Conservation (phyloP, 2,113 vertebrate species). For the Pyrgilauda ruficollis region DNA sequence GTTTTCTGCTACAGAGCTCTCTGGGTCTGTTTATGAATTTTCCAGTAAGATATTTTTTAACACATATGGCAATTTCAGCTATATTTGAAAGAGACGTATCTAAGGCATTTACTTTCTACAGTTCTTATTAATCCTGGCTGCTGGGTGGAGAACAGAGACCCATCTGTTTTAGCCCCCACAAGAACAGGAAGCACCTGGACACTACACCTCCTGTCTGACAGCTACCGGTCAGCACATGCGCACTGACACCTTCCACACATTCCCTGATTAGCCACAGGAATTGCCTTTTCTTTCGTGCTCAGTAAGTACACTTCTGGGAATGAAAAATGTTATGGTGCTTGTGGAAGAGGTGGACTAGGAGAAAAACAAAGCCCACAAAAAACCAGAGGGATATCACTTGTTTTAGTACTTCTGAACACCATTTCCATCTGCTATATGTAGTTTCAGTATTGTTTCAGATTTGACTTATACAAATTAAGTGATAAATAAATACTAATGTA, state of each 20-base stretch:
- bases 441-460: background rate
- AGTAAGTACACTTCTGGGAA: background rate
- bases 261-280: background rate
- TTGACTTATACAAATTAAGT: background rate
- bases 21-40: background rate
- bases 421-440: background rate
- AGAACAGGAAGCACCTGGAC: background rate
- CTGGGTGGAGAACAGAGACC: background rate
- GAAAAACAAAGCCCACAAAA: background rate
- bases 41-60: background rate
- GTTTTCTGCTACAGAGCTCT: background rate
- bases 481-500: background rate
- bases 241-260: background rate
- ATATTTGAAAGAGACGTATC: background rate
- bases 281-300: background rate
- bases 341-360: background rate
- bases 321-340: background rate
- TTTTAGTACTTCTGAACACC: background rate
- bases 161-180: background rate
- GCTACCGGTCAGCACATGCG: background rate
- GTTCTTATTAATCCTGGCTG: background rate
- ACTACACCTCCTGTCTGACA: background rate
- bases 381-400: background rate
- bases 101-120: background rate
- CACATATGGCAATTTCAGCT: background rate